Percentiles rank a stretch among this genome's conserved stretches.
These are phyloP conservation scores for Lophius piscatorius DNA, from an alignment of 2,113 vertebrate genomes.

Conservation along the genomic window DNA sequence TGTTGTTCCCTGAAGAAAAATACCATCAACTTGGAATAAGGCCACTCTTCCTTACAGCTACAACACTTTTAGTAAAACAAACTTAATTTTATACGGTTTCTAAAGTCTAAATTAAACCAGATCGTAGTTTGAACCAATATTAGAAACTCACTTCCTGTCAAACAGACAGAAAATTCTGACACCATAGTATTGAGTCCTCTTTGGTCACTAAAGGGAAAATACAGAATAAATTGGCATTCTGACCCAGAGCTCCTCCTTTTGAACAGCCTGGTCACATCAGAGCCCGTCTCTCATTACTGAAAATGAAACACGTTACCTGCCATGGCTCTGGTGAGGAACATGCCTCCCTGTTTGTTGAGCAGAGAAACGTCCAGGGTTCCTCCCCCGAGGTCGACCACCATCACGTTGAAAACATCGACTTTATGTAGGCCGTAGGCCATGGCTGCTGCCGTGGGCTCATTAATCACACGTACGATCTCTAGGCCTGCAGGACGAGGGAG, in stretches of 20 bases:
- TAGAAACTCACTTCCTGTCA: neutral
- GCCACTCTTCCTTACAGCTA: neutral
- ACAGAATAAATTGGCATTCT: neutral
- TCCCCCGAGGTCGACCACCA: conserved; percentile 97
- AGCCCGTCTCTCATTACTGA: neutral
- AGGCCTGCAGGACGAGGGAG: conserved; percentile 78
- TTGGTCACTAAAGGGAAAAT: neutral
- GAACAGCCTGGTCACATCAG: no score
- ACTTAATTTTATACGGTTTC: no score
- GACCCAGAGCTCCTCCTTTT: neutral
- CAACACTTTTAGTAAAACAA: no score
- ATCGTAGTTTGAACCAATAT: neutral
- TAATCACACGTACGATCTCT: conserved; percentile 91
- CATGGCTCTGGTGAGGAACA: conserved; percentile 98
- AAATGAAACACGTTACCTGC: conserved; percentile 83
- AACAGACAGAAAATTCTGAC: neutral
- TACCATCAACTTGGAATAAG: neutral
- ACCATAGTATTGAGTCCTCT: neutral
- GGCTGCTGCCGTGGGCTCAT: conserved; percentile 95
- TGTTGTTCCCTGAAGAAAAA: conserved; percentile 89
- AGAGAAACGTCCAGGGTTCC: conserved; percentile 96
- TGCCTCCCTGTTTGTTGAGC: conserved; percentile 95
- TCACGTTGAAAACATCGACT: conserved; percentile 90
- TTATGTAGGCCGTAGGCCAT: conserved; percentile 98
- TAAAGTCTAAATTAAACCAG: neutral